A percentile compares a stretch with the other conserved stretches of the same genome.
phyloP scores from a whole-genome alignment of 2,888 invertebrate genomes.

The Parnassius smintheus region DNA sequence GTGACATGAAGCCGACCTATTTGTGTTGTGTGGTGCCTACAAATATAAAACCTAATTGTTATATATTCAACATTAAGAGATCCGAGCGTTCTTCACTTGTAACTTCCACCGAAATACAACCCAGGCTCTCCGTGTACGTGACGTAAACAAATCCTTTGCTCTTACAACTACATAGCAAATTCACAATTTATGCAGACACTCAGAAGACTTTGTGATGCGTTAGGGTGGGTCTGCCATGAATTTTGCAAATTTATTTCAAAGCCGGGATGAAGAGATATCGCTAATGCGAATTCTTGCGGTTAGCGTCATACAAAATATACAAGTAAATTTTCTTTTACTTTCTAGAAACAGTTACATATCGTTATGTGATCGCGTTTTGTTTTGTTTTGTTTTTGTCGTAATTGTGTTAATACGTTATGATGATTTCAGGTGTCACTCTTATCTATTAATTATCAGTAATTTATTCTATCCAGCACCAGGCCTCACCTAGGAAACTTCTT shows the following conservation, averaged over 20 bases:
- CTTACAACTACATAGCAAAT: constrained; percentile 20
- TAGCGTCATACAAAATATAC: background rate
- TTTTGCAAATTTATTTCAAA: constrained; percentile 20
- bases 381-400: too few species aligned
- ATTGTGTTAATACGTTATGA: too few species aligned
- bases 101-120: background rate
- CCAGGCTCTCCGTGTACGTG: constrained; percentile 9
- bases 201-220: constrained; percentile 19
- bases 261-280: constrained; percentile 19
- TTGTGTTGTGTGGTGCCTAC: too few species aligned
- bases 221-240: constrained; percentile 11
- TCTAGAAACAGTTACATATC: background rate
- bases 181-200: constrained; percentile 25
- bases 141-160: constrained; percentile 23
- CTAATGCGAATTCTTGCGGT: constrained; percentile 18
- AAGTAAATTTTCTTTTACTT: background rate
- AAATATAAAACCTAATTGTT: too few species aligned
- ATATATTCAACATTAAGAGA: too few species aligned
- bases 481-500: too few species aligned
- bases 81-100: constrained; percentile 4
- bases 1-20: too few species aligned
- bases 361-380: background rate
- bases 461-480: too few species aligned
- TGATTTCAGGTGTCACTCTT: too few species aligned
- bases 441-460: too few species aligned